Conservation (phyloP, 1,140 invertebrate genomes). For the Pollicipes pollicipes region DNA sequence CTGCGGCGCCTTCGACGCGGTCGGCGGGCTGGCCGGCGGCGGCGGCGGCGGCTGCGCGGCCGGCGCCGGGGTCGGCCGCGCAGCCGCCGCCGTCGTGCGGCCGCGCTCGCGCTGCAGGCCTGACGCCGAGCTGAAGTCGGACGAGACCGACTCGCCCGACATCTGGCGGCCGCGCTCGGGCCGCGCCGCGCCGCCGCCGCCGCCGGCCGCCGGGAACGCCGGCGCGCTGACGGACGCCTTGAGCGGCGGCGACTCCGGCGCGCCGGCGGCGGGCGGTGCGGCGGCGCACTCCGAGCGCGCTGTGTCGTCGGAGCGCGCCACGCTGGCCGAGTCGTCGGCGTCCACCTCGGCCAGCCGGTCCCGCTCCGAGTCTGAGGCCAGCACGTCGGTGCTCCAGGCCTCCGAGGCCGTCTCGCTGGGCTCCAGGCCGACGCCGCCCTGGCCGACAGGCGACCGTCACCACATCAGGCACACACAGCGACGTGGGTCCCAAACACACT, state of each 20-base stretch:
- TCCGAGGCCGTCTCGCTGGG: constrained; percentile 80
- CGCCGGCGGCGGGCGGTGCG: constrained; percentile 26
- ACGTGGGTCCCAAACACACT: no score
- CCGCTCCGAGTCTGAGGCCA: constrained; percentile 78
- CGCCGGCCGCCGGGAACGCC: constrained; percentile 1
- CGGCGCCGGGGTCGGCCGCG: neutral
- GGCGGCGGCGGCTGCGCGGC: neutral
- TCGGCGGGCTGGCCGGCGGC: neutral
- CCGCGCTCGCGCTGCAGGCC: constrained; percentile 30
- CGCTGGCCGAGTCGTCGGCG: constrained; percentile 57
- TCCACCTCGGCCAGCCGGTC: constrained; percentile 66
- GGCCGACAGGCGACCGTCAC: neutral
- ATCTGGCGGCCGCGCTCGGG: neutral
- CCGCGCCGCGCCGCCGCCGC: constrained; percentile 11
- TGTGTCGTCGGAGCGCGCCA: constrained; percentile 53
- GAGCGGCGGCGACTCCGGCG: constrained; percentile 12
- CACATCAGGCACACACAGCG: neutral
- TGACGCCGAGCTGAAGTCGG: constrained; percentile 27
- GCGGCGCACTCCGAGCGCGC: constrained; percentile 44
- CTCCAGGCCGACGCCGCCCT: constrained; percentile 30
- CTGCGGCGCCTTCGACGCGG: constrained; percentile 5
- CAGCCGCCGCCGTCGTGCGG: constrained; percentile 17
- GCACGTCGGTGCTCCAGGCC: constrained; percentile 92
- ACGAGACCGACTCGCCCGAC: neutral
- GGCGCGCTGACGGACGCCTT: neutral